Base-by-base conservation (phyloP, 2,888 invertebrate genomes). In the Steromphala cineraria region DNA sequence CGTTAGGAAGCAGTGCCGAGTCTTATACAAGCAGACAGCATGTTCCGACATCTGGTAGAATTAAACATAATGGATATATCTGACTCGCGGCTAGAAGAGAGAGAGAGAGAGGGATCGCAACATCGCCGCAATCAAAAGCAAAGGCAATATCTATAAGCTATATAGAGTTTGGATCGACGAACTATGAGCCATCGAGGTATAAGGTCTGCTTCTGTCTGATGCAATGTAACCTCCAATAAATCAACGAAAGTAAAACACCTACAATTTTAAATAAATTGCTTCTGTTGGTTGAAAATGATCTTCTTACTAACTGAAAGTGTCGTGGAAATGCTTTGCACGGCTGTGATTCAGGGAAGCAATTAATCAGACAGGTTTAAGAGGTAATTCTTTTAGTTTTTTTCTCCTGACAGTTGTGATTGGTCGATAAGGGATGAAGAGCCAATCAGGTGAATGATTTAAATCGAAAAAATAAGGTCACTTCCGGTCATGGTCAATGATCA, bases 321-420 rank as follows among this genome's bases (percentile, higher is more conserved):
- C 40, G n/a, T 36, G 71, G 36, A 36, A 19, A 31, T 40, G 71
- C 36, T 71, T 71, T 19, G 31, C 10, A 36, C 71, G 24, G 24
- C 28, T 28, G 28, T 67, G 67, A 31, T 31, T 2, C 36, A 36
- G 19, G 40, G 36, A 19, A 36, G 15, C n/a, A 24, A 36, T 36
- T 36, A 15, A 40, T 71, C 71, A 19, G 71, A 19, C 71, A n/a
- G 28, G 15, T 71, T 31, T 28, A 31, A 67, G 67, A 36, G 28
- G 67, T 67, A 67, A 67, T 28, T 71, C 40, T 19, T 17, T 17
- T 15, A 36, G 36, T 36, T 36, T 36, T n/a, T 40, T 46, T 19
- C 71, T 71, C 36, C 24, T 36, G 71, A 71, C 71, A 71, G 71
- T 71, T 71, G 36, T 36, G 71, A 71, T 71, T 71, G 71, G 17